Evolutionary conservation across 2,797 vertebrate genomes (phyloP).

Genomic region (Scolopax rusticola): DNA sequence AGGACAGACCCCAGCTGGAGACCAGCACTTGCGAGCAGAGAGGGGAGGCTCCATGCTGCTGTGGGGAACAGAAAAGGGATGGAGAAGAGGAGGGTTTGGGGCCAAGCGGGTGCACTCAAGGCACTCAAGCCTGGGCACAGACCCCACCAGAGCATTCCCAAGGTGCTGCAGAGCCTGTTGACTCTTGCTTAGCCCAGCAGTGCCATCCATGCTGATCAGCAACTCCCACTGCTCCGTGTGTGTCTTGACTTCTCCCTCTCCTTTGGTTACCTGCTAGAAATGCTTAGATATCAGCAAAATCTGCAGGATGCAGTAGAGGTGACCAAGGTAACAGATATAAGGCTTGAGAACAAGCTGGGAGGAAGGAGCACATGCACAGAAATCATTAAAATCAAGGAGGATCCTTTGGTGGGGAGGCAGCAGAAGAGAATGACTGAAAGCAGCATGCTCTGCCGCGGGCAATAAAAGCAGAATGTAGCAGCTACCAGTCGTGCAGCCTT

Average conservation of each 20-base stretch:
- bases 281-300: background rate
- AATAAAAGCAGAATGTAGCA: background rate
- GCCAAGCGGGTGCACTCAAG: background rate
- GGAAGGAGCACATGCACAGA: background rate
- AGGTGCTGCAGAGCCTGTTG: background rate
- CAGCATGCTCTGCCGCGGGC: background rate
- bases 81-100: background rate
- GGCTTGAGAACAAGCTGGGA: background rate
- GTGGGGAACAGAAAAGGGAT: fast-evolving
- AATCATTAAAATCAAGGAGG: background rate
- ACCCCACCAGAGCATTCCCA: background rate
- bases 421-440: background rate
- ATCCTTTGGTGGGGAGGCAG: background rate
- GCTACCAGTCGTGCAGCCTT: background rate
- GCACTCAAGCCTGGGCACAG: background rate
- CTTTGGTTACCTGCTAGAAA: background rate
- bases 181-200: background rate
- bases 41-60: background rate
- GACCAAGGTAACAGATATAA: background rate
- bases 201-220: background rate
- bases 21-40: background rate
- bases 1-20: background rate
- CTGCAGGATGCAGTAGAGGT: background rate
- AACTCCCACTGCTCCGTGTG: background rate
- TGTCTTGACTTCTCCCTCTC: background rate